Base-by-base conservation (phyloP, 35 echinoderm and acorn worm species). In the Amphiura filiformis region DNA sequence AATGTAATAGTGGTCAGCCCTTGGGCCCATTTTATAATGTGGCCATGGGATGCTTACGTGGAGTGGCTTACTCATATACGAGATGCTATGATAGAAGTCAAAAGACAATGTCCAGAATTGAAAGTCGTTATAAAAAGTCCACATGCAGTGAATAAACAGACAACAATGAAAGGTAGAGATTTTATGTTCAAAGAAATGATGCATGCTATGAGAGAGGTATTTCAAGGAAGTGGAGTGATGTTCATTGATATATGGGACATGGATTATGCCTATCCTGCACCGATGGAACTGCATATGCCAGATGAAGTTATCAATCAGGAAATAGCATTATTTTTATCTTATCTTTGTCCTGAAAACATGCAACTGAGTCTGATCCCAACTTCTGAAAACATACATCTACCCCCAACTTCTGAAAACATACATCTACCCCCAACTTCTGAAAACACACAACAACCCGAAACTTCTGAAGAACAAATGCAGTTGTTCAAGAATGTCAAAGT, bases 241-340 rank as follows among this genome's bases (percentile, higher is more conserved):
- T 90, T 84, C 30, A 57, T 90, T 31, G 81, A 84, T 47, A 39
- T 90, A 1, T 90, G 88, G 81, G 88, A 90, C 44, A 76, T 90
- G 88, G 82, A 90, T 39, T 33, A 84, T 34, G 81, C 81, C 12
- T 84, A 78, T 76, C 75, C 65, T 17, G 7, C 88, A 17, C 70
- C 88, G 15, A 90, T 84, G 18, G 40, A 20, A 5, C 28, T 90
- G 22, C 88, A 90, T 31, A 84, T 84, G 88, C 88, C 88, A 34
- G 17, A 41, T 1, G 81, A 40, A 7, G 81, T 90, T 5, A 76
- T 84, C 37, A 32, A 70, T 36, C 88, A 90, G 31, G 88, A 90
- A 84, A 65, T 84, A 0, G 82, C 65, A 42, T 40, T 90, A 52
- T 84, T 84, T 78, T 56, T 90, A 56, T 49, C 40, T 22, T 84